Evolutionary conservation across 2,888 invertebrate genomes (phyloP).

Genomic region (Cyrtodaria siliqua): DNA sequence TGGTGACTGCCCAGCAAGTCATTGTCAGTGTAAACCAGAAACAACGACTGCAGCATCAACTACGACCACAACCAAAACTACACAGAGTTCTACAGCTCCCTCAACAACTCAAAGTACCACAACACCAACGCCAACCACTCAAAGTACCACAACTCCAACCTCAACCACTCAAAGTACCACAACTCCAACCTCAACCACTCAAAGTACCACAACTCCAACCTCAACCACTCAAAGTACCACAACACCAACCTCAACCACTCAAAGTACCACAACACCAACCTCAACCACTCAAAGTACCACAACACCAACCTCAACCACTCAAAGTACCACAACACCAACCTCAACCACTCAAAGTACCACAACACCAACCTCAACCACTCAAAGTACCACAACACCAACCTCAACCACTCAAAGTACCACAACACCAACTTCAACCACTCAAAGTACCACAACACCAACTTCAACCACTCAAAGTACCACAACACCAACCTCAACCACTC

Average conservation of each 20-base stretch:
- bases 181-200: slow-evolving; percentile 3
- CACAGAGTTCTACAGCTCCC: no score
- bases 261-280: slow-evolving; percentile 2
- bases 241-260: slow-evolving; percentile 2
- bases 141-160: slow-evolving; percentile 6
- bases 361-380: slow-evolving; percentile 7
- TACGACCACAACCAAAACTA: neutral
- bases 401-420: neutral
- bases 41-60: no score
- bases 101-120: neutral
- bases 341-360: neutral
- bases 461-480: neutral
- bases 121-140: slow-evolving; percentile 9
- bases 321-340: slow-evolving; percentile 2
- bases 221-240: slow-evolving; percentile 8
- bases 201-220: neutral
- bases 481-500: neutral
- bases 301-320: slow-evolving; percentile 12
- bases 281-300: neutral
- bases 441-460: neutral
- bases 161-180: slow-evolving; percentile 7
- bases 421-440: neutral
- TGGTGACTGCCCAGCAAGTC: slow-evolving; percentile 35
- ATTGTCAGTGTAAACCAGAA: slow-evolving; percentile 37
- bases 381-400: neutral